A percentile compares a stretch with the other conserved stretches of the same genome.
Conservation (phyloP, 2,797 vertebrate genomes). For the Crax fasciolata region DNA sequence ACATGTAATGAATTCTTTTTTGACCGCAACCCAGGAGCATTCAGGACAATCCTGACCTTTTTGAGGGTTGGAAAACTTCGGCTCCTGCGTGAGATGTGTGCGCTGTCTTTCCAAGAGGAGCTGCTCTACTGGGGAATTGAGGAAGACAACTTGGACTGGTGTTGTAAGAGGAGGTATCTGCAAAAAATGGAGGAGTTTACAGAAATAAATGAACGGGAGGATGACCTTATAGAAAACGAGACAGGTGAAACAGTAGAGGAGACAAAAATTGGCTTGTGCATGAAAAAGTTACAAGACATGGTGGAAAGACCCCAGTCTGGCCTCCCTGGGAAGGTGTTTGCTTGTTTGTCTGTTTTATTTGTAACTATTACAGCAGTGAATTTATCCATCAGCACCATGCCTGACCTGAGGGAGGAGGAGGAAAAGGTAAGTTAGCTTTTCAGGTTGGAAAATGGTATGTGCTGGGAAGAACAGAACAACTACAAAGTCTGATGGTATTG, state of each 20-base stretch:
- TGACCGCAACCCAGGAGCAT: conserved; percentile 95
- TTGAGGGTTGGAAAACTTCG: conserved; percentile 94
- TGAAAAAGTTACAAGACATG: conserved; percentile 95
- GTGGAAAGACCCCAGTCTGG: conserved; percentile 98
- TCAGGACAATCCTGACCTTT: conserved; percentile 96
- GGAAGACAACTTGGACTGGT: conserved; percentile 95
- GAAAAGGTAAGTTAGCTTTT: conserved; percentile 89
- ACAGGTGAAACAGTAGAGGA: conserved; percentile 76
- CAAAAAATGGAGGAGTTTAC: conserved; percentile 95
- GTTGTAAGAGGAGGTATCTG: conserved; percentile 93
- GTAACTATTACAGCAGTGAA: conserved; percentile 98
- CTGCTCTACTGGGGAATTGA: conserved; percentile 98
- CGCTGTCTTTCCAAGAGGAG: conserved; percentile 96
- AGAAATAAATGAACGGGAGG: conserved; percentile 90
- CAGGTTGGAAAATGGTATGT: neutral
- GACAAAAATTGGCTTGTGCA: conserved; percentile 87
- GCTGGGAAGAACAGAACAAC: conserved; percentile 40
- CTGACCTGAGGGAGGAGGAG: conserved; percentile 94
- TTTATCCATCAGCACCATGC: conserved; percentile 98
- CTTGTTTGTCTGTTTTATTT: conserved; percentile 96
- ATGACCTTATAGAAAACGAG: conserved; percentile 85
- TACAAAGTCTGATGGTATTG: neutral
- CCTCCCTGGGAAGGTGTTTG: conserved; percentile 97
- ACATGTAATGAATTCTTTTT: conserved; percentile 97
- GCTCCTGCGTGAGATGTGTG: conserved; percentile 94